Evolutionary conservation across 2,888 invertebrate species (phyloP).

Genomic region (Willowsia nigromaculata): DNA sequence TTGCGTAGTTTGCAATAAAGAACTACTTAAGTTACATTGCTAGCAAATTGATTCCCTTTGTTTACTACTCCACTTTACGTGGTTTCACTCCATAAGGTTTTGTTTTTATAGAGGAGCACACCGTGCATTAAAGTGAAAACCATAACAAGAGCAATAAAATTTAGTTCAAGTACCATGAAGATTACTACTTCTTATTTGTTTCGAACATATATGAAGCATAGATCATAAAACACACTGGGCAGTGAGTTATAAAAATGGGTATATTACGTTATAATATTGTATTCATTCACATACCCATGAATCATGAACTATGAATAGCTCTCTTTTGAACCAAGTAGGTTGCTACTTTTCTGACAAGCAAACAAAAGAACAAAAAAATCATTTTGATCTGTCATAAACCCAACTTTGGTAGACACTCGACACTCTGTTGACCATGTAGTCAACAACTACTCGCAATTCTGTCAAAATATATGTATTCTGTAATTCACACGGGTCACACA

Average conservation of each 20-base stretch:
- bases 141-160: conserved; percentile 20
- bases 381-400: conserved; percentile 21
- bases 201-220: neutral
- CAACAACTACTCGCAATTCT: neutral
- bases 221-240: neutral
- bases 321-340: neutral
- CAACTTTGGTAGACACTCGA: neutral
- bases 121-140: conserved; percentile 12
- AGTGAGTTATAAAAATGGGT: too few relatives aligned
- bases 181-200: neutral
- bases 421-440: neutral
- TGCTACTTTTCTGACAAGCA: neutral
- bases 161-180: neutral
- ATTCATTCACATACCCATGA: too few relatives aligned
- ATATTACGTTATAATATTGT: too few relatives aligned
- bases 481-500: conserved; percentile 9
- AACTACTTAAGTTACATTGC: neutral
- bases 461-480: neutral
- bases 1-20: neutral
- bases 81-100: neutral
- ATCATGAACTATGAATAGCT: neutral
- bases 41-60: neutral
- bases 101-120: neutral
- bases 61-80: neutral
- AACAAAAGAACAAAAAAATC: conserved; percentile 12